phyloP scores from a whole-genome alignment of 2,113 vertebrate species.

The Dipodomys stephensi region DNA sequence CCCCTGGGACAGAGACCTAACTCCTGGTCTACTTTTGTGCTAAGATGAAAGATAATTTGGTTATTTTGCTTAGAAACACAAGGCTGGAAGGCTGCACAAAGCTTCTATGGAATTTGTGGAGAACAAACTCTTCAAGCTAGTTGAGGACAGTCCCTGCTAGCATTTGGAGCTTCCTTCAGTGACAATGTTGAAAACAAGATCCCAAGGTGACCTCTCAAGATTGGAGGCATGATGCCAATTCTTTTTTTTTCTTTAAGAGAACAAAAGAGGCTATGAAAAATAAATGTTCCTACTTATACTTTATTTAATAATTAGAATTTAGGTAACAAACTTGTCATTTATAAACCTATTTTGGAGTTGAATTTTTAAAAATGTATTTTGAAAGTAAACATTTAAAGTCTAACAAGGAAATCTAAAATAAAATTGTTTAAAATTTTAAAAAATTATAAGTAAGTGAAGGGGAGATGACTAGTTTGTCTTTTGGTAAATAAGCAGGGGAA shows the following conservation, averaged over 20 bases:
- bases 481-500: constrained; percentile 68
- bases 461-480: constrained; percentile 64
- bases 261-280: background rate
- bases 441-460: constrained; percentile 42
- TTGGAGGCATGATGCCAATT: background rate
- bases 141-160: background rate
- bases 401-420: constrained; percentile 20
- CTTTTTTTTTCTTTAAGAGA: background rate
- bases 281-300: background rate
- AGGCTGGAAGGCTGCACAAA: background rate
- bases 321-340: constrained; percentile 12
- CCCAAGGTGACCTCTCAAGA: background rate
- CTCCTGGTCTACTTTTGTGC: background rate
- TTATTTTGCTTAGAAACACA: constrained; percentile 25
- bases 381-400: constrained; percentile 33
- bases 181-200: background rate
- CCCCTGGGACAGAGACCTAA: background rate
- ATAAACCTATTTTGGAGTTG: background rate
- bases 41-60: background rate
- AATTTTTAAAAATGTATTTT: constrained; percentile 44
- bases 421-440: constrained; percentile 9
- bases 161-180: background rate
- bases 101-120: background rate
- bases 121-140: background rate
- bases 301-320: constrained; percentile 6